phyloP scores from a whole-genome alignment of 92 coral and sea anemone species.

The Porites lobata region DNA sequence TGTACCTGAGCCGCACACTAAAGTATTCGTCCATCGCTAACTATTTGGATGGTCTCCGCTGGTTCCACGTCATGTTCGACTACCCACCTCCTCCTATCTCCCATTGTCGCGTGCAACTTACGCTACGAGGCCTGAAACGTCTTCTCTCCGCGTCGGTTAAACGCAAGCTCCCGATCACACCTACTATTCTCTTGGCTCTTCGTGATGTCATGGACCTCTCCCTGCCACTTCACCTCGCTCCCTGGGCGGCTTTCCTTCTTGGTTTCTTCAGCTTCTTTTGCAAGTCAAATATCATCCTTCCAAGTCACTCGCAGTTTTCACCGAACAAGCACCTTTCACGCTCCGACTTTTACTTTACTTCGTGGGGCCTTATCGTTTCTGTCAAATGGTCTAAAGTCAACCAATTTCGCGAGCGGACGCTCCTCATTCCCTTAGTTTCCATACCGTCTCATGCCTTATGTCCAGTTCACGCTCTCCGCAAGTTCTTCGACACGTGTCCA shows the following conservation, averaged over 20 bases:
- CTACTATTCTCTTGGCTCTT: background rate
- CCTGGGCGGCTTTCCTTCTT: background rate
- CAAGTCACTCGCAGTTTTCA: background rate
- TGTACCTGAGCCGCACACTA: background rate
- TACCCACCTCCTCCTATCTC: background rate
- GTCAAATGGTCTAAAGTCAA: too few species aligned
- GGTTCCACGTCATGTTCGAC: slow-evolving; percentile 1
- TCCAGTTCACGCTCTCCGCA: slow-evolving; percentile 39
- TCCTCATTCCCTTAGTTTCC: slow-evolving; percentile 13
- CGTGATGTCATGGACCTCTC: slow-evolving; percentile 3
- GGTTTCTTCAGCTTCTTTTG: slow-evolving; percentile 2
- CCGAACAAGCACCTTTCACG: slow-evolving; percentile 8
- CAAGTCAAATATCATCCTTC: background rate
- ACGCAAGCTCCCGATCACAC: slow-evolving; percentile 6
- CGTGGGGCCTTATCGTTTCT: too few species aligned
- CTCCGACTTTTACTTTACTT: too few species aligned
- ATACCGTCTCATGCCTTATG: slow-evolving; percentile 36
- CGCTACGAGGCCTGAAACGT: background rate
- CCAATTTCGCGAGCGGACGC: too few species aligned
- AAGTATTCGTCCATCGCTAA: background rate
- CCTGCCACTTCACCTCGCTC: background rate
- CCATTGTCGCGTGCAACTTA: background rate
- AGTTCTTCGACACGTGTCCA: slow-evolving; percentile 15
- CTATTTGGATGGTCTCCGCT: slow-evolving; percentile 1
- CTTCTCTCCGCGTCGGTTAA: slow-evolving; percentile 3